Evolutionary conservation across 2,797 vertebrate genomes (phyloP), one percentile per base, ranked within the genome.

Genomic region (Micromesistius poutassou): DNA sequence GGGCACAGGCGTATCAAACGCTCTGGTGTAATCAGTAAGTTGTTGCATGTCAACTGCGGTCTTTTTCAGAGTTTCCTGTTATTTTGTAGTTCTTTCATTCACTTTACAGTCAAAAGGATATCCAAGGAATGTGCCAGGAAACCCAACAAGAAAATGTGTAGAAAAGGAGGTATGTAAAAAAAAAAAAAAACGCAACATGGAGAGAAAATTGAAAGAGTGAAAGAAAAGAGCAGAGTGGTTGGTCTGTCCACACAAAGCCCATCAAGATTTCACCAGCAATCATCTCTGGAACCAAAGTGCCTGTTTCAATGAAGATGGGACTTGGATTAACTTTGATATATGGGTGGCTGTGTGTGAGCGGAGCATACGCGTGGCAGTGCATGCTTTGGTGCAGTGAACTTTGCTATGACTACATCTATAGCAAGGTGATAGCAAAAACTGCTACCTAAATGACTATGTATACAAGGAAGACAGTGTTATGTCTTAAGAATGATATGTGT

Each of bases 31-130:
- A 87, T 92, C 85, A 68, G 62, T 87, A 88, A 90, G 87, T 92
- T 96, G 94, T 96, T 99, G 97, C 97, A 99, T 99, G 98, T 94
- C 88, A 91, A 92, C 93, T 96, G 94, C 91, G 89, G 91, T 89
- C 86, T 92, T 95, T 95, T 91, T 86, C 95, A 95, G 96, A 98
- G 96, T 94, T 95, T 97, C 93, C 95, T 99, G 97, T 99, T 99
- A 99, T 99, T 99, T 98, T 98, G 97, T 96, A 99, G 98, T 99
- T 95, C 99, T 92, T 97, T 95, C 96, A 98, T 97, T 97, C 96
- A 96, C 96, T 97, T 96, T 96, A 95, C 96, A 97, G 96, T 97
- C 96, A 97, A 97, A 94, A 96, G 96, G 96, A 97, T 97, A 97
- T 97, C 96, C 95, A 97, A 97, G 96, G 96, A 97, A 96, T 97